phyloP scores from a whole-genome alignment of 1,140 invertebrate genomes.

The Sitodiplosis mosellana region DNA sequence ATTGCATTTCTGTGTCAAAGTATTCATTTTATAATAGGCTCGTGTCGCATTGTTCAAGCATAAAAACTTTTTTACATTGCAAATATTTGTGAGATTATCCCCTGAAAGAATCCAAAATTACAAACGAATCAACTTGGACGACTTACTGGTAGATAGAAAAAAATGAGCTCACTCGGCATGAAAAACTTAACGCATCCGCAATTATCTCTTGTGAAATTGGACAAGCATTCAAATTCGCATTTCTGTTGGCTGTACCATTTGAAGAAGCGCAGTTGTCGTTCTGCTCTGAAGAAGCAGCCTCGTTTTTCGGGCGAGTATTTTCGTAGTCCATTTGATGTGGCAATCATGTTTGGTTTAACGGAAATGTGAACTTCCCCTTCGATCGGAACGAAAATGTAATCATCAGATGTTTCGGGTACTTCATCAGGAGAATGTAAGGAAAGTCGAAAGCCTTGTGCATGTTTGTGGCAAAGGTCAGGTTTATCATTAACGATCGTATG shows the following conservation, averaged over 20 bases:
- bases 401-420: slow-evolving; percentile 30
- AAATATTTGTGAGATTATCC: too few species aligned
- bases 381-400: slow-evolving; percentile 36
- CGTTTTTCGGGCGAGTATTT: slow-evolving; percentile 30
- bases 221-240: slow-evolving; percentile 55
- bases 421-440: slow-evolving; percentile 31
- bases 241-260: slow-evolving; percentile 56
- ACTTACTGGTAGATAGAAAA: too few species aligned
- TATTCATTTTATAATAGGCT: slow-evolving; percentile 31
- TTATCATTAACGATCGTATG: too few species aligned
- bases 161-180: slow-evolving; percentile 38
- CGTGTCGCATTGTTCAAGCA: slow-evolving; percentile 31
- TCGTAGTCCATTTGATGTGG: slow-evolving; percentile 30
- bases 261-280: slow-evolving; percentile 39
- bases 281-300: slow-evolving; percentile 40
- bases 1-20: slow-evolving; percentile 22
- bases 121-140: too few species aligned
- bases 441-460: slow-evolving; percentile 48
- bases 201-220: slow-evolving; percentile 43
- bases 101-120: too few species aligned
- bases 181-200: slow-evolving; percentile 30
- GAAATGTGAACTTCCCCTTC: slow-evolving; percentile 27
- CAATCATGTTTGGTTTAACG: slow-evolving; percentile 42
- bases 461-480: slow-evolving; percentile 44
- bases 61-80: too few species aligned